phyloP scores from a whole-genome alignment of 2,888 invertebrate species.

The Dioctria rufipes region DNA sequence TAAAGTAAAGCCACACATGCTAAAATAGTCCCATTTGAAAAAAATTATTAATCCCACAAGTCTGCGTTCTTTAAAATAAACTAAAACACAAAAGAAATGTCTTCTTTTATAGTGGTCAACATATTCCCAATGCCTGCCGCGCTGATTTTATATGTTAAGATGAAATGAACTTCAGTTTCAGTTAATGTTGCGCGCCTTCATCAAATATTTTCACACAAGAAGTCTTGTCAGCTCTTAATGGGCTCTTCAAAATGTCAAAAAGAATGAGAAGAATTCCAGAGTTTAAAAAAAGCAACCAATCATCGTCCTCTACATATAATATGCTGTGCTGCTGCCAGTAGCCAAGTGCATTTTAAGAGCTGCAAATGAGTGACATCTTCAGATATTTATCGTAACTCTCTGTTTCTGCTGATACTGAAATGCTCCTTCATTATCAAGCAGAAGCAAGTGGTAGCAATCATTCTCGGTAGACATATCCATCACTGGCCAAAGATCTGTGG shows the following conservation, averaged over 20 bases:
- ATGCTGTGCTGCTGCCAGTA: background rate
- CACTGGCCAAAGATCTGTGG: too few species aligned
- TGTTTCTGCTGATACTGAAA: constrained; percentile 16
- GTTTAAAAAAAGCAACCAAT: constrained; percentile 48
- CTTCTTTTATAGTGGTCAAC: too few species aligned
- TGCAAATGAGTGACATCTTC: constrained; percentile 38
- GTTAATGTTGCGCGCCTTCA: constrained; percentile 42
- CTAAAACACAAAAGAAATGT: too few species aligned
- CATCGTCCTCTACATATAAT: constrained; percentile 27
- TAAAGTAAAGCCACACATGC: too few species aligned
- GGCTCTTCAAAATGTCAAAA: constrained; percentile 54
- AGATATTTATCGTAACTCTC: constrained; percentile 36
- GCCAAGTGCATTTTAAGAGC: constrained; percentile 42
- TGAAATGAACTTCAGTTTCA: background rate
- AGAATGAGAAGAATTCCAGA: constrained; percentile 39
- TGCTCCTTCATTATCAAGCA: background rate
- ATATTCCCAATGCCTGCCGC: too few species aligned
- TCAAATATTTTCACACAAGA: constrained; percentile 54
- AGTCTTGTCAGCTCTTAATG: constrained; percentile 53
- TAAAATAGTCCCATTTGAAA: too few species aligned
- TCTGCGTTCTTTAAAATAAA: too few species aligned
- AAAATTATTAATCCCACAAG: too few species aligned
- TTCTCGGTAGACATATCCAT: background rate
- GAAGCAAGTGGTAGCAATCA: constrained; percentile 3
- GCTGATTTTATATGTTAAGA: too few species aligned